Conservation (phyloP, 2,113 vertebrate species). For the Egretta garzetta region DNA sequence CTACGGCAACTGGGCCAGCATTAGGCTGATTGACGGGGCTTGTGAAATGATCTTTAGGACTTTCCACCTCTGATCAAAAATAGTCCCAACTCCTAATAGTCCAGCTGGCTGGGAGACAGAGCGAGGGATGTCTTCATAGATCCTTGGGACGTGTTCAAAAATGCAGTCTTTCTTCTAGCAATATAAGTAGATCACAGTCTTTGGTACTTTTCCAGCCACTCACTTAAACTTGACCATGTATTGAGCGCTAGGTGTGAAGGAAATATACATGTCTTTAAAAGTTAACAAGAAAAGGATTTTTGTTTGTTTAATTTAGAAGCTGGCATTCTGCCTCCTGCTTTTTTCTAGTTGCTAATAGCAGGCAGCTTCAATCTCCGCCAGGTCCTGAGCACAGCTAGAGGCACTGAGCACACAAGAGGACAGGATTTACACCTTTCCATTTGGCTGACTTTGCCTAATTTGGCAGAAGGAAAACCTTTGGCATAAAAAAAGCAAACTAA, state of each 20-base stretch:
- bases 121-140: neutral
- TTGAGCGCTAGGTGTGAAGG: neutral
- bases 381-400: neutral
- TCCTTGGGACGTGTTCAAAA: neutral
- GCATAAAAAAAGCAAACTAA: neutral
- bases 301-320: conserved; percentile 31
- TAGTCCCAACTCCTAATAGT: neutral
- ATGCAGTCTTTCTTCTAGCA: neutral
- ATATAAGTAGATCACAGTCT: neutral
- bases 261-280: neutral
- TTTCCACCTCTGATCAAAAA: neutral
- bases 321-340: neutral
- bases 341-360: conserved; percentile 1
- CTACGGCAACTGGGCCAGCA: neutral
- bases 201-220: neutral
- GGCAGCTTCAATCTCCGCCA: neutral
- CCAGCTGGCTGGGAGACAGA: neutral
- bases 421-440: conserved; percentile 45
- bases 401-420: neutral
- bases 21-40: neutral
- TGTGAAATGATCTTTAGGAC: neutral
- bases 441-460: neutral
- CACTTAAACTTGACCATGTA: neutral
- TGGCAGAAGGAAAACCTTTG: neutral
- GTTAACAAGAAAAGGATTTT: neutral